Base-by-base conservation (phyloP, 2,113 vertebrate species). In the Melanotaenia duboulayi region DNA sequence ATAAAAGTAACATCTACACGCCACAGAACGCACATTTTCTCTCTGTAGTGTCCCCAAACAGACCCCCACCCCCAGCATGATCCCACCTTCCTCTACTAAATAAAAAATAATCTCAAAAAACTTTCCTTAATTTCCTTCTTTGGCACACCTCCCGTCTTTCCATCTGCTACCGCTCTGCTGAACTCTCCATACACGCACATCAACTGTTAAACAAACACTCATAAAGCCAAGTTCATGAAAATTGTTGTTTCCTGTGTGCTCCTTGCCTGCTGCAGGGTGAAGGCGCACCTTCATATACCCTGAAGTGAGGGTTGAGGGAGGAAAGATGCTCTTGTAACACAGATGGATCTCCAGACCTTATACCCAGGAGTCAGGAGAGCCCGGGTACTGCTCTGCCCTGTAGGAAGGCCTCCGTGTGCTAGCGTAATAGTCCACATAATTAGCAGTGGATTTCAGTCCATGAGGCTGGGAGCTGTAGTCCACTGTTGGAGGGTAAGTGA, bases 281-380 rank as follows among this genome's bases (percentile, higher is more conserved):
- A 61, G 44, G 62, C 11, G 0, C 40, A 2, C 42, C 40, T 24
- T 35, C 35, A 16, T 1, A 2, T 6, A 14, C 13, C 68, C 50
- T 0, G 0, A 42, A 51, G 57, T 44, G 20, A 64, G 11, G 64
- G 39, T 51, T 49, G 0, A 28, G 37, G 46, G 37, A 20, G n/a
- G 23, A 23, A 39, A 1, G 22, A 57, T 46, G 54, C 49, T 51
- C 39, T 71, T 28, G 25, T 24, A 60, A 63, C 63, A 44, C 35
- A 2, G 40, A 52, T 54, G 54, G 50, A 9, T 44, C 64, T 72
- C 44, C 20, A n/a, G 42, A 51, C 32, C 80, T 81, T 97, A 99
- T 92, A 99, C 97, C 97, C 97, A 99, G 22, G 97, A 99, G 91
- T 99, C 97, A 0, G 97, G 97, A 7, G 97, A 99, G 70, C 96